Evolutionary conservation across 2,113 vertebrate genomes (phyloP), one percentile per base, ranked within the genome.

Genomic region (Hemiscyllium ocellatum): DNA sequence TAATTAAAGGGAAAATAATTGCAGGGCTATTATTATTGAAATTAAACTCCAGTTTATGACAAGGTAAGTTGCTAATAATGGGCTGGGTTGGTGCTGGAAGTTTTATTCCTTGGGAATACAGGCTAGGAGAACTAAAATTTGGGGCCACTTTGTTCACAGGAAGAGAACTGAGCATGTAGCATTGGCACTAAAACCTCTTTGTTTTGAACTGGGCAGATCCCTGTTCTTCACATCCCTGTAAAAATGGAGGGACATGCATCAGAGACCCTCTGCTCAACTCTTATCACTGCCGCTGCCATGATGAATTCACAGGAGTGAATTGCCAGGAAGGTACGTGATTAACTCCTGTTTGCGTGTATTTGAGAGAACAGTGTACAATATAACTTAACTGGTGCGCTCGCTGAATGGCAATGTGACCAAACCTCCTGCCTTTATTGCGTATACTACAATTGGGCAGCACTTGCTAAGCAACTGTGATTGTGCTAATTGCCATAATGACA

Each of bases 231-330:
- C 26, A 76, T 26, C 94, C 94, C 66, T 95, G 94, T 76, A 24
- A 95, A 95, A 95, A 95, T 8, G 26, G 69, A 76, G 94, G 94
- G 22, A 95, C 42, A 0, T 95, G 94, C 94, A 72, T 19, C 66
- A 95, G 10, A 8, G 42, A 72, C 50, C 7, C 42, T 2, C 42
- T 19, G 5, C 12, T 8, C 42, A 95, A 95, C 37, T 29, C 24
- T 29, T 72, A 95, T 26, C 42, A 76, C n/a, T 95, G 94, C 15
- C 22, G 13, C 13, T 72, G 94, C 66, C 15, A 0, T 15, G 68
- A 70, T 2, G 22, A 52, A 7, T 95, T 72, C 29, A 4, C 69
- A 17, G 94, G 94, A 52, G 22, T 8, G 33, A 26, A 72, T 42
- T 95, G 94, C 47, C 68, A 95, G 69, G 12, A 47, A 95, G 94